Percentiles rank a stretch among this genome's conserved stretches.
Conservation (phyloP, 2,113 vertebrate genomes). For the Panurus biarmicus region DNA sequence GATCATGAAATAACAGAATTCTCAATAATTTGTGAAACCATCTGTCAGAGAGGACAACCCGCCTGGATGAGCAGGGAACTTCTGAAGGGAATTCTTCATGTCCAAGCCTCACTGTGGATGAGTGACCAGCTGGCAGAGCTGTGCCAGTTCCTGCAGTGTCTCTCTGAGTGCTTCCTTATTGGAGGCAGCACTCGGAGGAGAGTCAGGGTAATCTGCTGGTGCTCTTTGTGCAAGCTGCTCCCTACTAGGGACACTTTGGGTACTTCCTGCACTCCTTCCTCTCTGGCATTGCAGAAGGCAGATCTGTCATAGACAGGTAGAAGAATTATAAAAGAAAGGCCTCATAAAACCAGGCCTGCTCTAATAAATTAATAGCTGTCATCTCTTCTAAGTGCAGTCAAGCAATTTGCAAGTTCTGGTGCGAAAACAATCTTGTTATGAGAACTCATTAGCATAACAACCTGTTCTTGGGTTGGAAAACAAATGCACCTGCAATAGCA, state of each 20-base stretch:
- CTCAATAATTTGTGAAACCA: background rate
- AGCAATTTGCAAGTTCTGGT: background rate
- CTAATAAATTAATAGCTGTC: background rate
- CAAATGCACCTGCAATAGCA: too few relatives aligned
- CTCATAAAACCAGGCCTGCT: background rate
- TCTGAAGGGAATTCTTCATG: background rate
- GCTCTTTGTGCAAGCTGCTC: background rate
- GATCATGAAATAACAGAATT: background rate
- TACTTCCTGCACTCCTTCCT: background rate
- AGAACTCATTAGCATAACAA: background rate
- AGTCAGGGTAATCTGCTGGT: background rate
- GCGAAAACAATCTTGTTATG: background rate
- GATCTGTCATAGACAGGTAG: background rate
- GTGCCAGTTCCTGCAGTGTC: background rate
- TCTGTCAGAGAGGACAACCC: rapidly evolving
- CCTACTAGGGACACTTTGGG: background rate
- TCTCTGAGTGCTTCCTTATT: background rate
- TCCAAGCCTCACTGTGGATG: rapidly evolving
- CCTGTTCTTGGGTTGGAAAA: too few relatives aligned
- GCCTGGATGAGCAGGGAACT: background rate
- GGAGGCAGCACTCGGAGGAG: background rate
- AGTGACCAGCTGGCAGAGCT: background rate
- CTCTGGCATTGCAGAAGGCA: background rate
- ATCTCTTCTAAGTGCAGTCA: background rate
- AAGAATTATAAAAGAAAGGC: too few relatives aligned